phyloP scores from a whole-genome alignment of 2,888 invertebrate species.

The Kuschelorhynchus macadamiae region DNA sequence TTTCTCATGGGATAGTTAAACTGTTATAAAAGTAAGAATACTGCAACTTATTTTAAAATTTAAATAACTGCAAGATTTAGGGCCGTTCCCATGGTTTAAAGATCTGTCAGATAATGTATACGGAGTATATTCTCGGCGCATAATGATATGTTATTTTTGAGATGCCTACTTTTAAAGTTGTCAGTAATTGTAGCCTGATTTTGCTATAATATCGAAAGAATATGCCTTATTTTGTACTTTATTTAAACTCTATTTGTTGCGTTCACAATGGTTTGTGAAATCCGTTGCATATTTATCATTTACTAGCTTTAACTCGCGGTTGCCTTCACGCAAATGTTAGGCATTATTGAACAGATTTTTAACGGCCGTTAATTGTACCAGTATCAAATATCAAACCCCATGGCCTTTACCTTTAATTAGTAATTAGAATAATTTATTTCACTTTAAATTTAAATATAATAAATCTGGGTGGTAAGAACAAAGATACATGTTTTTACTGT shows the following conservation, averaged over 20 bases:
- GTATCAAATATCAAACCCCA: too few species aligned
- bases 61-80: constrained; percentile 42
- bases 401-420: too few species aligned
- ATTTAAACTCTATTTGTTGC: constrained; percentile 10
- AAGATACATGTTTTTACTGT: too few species aligned
- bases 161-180: constrained; percentile 37
- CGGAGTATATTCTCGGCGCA: constrained; percentile 42
- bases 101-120: constrained; percentile 46
- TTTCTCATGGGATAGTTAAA: constrained; percentile 43
- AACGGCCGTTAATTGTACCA: too few species aligned
- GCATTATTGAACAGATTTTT: too few species aligned
- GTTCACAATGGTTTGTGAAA: background rate
- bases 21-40: constrained; percentile 23
- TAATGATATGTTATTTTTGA: constrained; percentile 47
- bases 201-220: constrained; percentile 35
- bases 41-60: constrained; percentile 44
- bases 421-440: too few species aligned
- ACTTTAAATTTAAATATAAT: too few species aligned
- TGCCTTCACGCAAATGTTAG: too few species aligned
- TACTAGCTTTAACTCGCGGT: too few species aligned
- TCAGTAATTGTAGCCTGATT: constrained; percentile 33
- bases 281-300: too few species aligned
- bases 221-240: constrained; percentile 19
- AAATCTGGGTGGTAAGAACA: too few species aligned
- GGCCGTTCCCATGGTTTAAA: constrained; percentile 47